Conservation (phyloP, 2,888 invertebrate genomes). For the Sialis lutaria region DNA sequence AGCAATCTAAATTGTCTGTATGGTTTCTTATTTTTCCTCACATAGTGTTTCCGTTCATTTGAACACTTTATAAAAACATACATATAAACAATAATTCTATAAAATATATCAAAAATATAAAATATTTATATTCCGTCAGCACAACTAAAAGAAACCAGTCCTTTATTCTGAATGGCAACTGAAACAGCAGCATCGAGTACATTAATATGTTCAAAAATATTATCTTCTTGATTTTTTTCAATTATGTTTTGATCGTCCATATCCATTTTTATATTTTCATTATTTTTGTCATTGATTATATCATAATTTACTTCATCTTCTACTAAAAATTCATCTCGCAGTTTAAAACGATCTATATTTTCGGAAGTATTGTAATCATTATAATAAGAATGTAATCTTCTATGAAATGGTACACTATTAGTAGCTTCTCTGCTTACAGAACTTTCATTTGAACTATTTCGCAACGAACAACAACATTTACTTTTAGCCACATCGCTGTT, state of each 20-base stretch:
- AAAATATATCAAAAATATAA: background rate
- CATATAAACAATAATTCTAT: too few species aligned
- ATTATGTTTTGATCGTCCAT: constrained; percentile 13
- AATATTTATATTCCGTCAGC: background rate
- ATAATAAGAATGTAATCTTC: background rate
- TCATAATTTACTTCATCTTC: background rate
- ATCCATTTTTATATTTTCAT: constrained; percentile 5
- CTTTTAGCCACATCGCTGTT: constrained; percentile 18
- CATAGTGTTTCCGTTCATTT: too few species aligned
- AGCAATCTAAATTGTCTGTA: too few species aligned
- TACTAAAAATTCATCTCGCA: too few species aligned
- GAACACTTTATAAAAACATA: too few species aligned
- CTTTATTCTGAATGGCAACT: constrained; percentile 56
- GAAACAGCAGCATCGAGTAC: constrained; percentile 57
- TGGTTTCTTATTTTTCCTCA: too few species aligned
- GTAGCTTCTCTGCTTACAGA: background rate
- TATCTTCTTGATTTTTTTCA: constrained; percentile 12
- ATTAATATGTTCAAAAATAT: constrained; percentile 27
- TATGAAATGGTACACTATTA: constrained; percentile 5
- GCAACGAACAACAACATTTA: constrained; percentile 15
- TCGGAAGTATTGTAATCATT: too few species aligned
- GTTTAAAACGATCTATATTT: background rate
- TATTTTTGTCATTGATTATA: background rate
- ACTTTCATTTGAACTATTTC: background rate
- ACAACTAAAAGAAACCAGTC: constrained; percentile 21